Percentiles rank a stretch among this genome's conserved stretches.
phyloP scores from a whole-genome alignment of 1,140 invertebrate species.

The Ips typographus region DNA sequence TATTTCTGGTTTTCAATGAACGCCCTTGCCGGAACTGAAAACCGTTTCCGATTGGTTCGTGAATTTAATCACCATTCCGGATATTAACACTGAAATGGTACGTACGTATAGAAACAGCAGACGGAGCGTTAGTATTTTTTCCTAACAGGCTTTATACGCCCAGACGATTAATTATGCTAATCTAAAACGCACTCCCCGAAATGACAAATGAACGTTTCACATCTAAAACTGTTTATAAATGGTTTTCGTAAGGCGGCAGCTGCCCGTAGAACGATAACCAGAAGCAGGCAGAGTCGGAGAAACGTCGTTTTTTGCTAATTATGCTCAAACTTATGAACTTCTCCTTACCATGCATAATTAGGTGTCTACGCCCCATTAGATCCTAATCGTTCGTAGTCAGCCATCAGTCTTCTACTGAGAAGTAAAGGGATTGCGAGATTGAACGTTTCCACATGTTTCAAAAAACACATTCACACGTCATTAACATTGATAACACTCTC shows the following conservation, averaged over 20 bases:
- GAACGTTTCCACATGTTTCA: background rate
- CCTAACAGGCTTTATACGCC: too few relatives aligned
- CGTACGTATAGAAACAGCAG: too few relatives aligned
- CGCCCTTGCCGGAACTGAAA: constrained; percentile 3
- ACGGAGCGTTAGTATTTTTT: too few relatives aligned
- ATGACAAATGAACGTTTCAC: constrained; percentile 9
- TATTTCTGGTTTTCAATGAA: constrained; percentile 18
- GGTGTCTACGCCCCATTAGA: constrained; percentile 9
- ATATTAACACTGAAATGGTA: too few relatives aligned
- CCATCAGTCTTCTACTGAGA: background rate
- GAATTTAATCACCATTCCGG: constrained; percentile 8
- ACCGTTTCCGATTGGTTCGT: constrained; percentile 7
- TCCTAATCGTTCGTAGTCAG: background rate
- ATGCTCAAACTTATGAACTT: constrained; percentile 6
- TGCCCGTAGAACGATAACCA: constrained; percentile 3
- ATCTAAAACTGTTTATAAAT: constrained; percentile 9
- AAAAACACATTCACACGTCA: background rate
- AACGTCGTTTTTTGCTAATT: constrained; percentile 10
- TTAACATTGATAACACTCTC: too few relatives aligned
- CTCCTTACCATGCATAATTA: constrained; percentile 5
- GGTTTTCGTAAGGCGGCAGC: background rate
- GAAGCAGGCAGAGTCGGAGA: constrained; percentile 1
- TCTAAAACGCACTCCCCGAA: background rate
- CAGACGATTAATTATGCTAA: background rate
- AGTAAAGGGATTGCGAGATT: background rate